These are phyloP conservation scores for Odocoileus hemionus DNA, from an alignment of 2,113 vertebrate genomes.

Conservation along the genomic window DNA sequence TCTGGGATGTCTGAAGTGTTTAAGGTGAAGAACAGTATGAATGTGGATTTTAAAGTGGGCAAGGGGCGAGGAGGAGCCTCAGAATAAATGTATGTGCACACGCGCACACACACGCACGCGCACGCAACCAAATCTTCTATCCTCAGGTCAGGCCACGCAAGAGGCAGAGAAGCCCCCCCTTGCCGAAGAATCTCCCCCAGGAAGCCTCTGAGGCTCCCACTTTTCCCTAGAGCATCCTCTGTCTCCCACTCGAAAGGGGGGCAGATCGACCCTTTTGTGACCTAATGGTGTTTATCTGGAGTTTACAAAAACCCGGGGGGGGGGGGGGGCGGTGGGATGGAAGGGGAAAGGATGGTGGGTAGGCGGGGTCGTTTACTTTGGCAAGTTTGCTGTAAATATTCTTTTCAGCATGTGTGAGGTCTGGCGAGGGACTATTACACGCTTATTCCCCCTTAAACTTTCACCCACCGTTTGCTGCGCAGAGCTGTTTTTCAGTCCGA, in stretches of 20 bases:
- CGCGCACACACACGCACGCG: background rate
- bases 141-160: background rate
- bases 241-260: slow-evolving; percentile 34
- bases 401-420: slow-evolving; percentile 73
- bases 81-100: background rate
- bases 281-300: slow-evolving; percentile 71
- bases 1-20: background rate
- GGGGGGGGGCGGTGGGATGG: fast-evolving
- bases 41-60: background rate
- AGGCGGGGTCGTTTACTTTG: slow-evolving; percentile 73
- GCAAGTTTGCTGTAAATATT: slow-evolving; percentile 76
- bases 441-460: slow-evolving; percentile 81
- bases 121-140: background rate
- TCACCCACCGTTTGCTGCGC: slow-evolving; percentile 70
- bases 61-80: background rate
- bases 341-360: background rate
- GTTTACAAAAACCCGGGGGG: slow-evolving; percentile 4
- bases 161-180: background rate
- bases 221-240: background rate
- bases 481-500: slow-evolving; percentile 78
- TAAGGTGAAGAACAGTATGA: fast-evolving
- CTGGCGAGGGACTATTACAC: slow-evolving; percentile 74
- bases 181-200: fast-evolving
- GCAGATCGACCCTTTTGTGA: slow-evolving; percentile 58
- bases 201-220: background rate